Percentiles rank a stretch among this genome's conserved stretches.
These are phyloP conservation scores for Cheilosia scutellata DNA, from an alignment of 2,888 invertebrate genomes.

Conservation along the genomic window DNA sequence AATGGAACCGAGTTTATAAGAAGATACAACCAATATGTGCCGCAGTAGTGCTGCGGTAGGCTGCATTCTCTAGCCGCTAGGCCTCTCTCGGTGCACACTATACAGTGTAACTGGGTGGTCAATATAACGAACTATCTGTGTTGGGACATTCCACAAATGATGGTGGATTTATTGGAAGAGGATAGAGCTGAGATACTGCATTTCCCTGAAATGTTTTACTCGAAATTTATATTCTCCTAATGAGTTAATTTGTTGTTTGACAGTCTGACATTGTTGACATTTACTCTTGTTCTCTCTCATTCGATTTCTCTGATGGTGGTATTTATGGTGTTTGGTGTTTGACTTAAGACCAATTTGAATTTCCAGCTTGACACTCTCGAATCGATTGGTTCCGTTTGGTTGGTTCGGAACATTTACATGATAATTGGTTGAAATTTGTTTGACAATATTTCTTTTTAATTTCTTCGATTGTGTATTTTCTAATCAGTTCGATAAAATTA, in stretches of 20 bases:
- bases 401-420: conserved; percentile 66
- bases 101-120: conserved; percentile 70
- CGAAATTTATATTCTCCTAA: conserved; percentile 68
- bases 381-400: conserved; percentile 5
- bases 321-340: neutral
- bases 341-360: conserved; percentile 47
- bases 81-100: neutral
- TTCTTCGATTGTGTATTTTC: conserved; percentile 22
- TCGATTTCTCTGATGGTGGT: neutral
- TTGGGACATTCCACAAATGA: conserved; percentile 55
- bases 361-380: conserved; percentile 27
- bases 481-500: conserved; percentile 43
- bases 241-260: conserved; percentile 76
- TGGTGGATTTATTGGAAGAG: conserved; percentile 65
- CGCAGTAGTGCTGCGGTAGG: conserved; percentile 65
- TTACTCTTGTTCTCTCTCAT: conserved; percentile 29
- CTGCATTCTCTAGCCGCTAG: conserved; percentile 47
- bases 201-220: conserved; percentile 51
- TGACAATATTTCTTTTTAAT: conserved; percentile 64
- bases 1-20: conserved; percentile 65
- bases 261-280: conserved; percentile 67
- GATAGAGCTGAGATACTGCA: conserved; percentile 23
- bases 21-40: conserved; percentile 16
- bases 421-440: conserved; percentile 71
- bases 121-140: conserved; percentile 26